Percentiles rank a stretch among this genome's conserved stretches.
These are phyloP conservation scores for Athene cunicularia DNA, from an alignment of 2,113 vertebrate species.

Conservation along the genomic window DNA sequence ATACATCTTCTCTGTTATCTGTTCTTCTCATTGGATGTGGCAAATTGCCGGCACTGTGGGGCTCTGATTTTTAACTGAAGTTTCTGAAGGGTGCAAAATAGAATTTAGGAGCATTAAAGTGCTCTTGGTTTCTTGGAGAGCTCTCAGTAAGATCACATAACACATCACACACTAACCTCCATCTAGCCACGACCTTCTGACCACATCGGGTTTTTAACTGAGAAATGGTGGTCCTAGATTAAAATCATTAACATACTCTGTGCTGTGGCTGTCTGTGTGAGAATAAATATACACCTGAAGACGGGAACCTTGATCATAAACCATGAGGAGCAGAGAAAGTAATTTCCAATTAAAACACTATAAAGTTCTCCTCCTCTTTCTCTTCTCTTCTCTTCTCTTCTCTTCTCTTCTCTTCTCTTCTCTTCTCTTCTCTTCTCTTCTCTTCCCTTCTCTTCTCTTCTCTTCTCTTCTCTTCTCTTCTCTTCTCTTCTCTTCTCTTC, in stretches of 20 bases:
- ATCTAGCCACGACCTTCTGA: neutral
- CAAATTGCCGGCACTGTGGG: neutral
- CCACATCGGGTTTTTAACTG: neutral
- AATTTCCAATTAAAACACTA: neutral
- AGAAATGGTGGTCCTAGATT: neutral
- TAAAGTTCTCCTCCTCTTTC: fast-evolving
- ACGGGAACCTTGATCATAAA: neutral
- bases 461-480: no score
- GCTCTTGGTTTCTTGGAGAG: neutral
- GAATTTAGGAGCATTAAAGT: neutral
- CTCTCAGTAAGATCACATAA: neutral
- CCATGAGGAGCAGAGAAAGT: neutral
- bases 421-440: neutral
- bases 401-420: neutral
- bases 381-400: fast-evolving
- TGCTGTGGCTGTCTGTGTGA: neutral
- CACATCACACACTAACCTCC: neutral
- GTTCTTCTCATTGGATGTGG: neutral
- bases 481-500: no score
- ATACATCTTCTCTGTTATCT: neutral
- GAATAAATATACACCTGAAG: neutral
- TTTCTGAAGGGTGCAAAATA: neutral
- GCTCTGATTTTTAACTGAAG: neutral
- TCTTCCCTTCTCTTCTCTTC: fast-evolving
- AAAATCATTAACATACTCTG: neutral